Evolutionary conservation across 2,113 vertebrate genomes (phyloP), one percentile per base, ranked within the genome.

Genomic region (Campylorhamphus procurvoides): DNA sequence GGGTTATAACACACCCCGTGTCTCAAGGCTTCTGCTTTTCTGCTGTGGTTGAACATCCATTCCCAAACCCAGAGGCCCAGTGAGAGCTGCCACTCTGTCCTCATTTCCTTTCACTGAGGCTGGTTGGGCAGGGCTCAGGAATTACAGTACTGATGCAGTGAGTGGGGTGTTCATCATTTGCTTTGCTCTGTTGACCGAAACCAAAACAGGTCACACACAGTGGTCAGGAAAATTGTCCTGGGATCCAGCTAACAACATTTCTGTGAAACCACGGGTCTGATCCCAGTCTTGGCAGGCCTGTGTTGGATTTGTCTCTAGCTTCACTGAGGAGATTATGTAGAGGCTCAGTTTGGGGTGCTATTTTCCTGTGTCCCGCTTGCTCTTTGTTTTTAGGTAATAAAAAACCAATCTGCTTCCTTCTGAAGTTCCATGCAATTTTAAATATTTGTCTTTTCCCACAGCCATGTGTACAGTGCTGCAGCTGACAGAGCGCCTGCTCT

Each of bases 401-500:
- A 93, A 83, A 17, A 17, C 40, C 40, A 50, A 46, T 23, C 39
- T 72, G 39, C 87, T 93, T 94, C 40, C 64, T 9, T 77, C 25
- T 5, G 4, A 89, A 46, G 14, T 58, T 47, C 81, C 24, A 3
- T 62, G 59, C 81, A 68, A 59, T 49, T 88, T 72, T 73, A 40
- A 63, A 18, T 68, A 27, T 86, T 82, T 93, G 46, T 73, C 49
- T 60, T 79, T 68, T 52, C 67, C 73, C 71, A 25, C 84, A 98
- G 98, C 97, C 8, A 95, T 98, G 96, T 98, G 98, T 84, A 99
- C 99, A 1, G 96, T 99, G 37, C 95, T 99, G 95, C 98, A 98
- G 94, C 98, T 99, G 96, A 98, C 98, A 39, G 99, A 99, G 94
- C 98, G 99, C 86, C 98, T 99, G 49, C 98, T 99, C 92, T 93